Percentiles rank a stretch among this genome's conserved stretches.
phyloP scores from a whole-genome alignment of 2,113 vertebrate genomes.

The Herpetotheres cachinnans region DNA sequence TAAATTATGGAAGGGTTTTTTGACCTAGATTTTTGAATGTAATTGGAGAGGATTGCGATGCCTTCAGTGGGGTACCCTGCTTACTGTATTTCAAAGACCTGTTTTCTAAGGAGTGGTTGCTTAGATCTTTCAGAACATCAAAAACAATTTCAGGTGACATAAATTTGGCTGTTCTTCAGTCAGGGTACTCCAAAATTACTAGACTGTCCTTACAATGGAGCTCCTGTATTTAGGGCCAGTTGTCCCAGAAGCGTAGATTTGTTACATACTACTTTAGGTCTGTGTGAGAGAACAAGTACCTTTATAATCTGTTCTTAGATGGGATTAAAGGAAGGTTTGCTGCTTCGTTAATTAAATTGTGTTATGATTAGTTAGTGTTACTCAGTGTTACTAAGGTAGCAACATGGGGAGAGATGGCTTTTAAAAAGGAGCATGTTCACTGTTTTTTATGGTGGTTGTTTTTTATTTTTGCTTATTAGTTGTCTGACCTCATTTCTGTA shows the following conservation, averaged over 20 bases:
- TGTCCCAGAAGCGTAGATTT: not conserved
- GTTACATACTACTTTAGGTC: not conserved
- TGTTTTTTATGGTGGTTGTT: not conserved
- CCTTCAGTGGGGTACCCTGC: not conserved
- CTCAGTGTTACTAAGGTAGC: not conserved
- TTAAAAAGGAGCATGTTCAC: not conserved
- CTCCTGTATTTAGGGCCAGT: not conserved
- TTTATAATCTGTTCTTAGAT: conserved; percentile 23
- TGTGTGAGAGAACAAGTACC: not conserved
- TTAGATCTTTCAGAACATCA: not conserved
- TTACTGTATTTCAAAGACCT: not conserved
- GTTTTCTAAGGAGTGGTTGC: not conserved
- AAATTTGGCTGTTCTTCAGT: not conserved
- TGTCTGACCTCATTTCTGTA: not conserved
- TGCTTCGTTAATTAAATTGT: conserved; percentile 9
- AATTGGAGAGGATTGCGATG: not conserved
- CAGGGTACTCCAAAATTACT: not conserved
- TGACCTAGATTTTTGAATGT: not conserved
- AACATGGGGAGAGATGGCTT: not conserved
- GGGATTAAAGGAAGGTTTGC: conserved; percentile 31
- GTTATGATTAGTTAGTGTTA: not conserved
- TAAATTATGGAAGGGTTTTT: not conserved
- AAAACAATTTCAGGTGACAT: not conserved
- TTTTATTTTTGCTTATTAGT: not conserved
- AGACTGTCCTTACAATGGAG: not conserved